phyloP scores from a whole-genome alignment of 1,140 invertebrate species.

The Sweltsa coloradensis region DNA sequence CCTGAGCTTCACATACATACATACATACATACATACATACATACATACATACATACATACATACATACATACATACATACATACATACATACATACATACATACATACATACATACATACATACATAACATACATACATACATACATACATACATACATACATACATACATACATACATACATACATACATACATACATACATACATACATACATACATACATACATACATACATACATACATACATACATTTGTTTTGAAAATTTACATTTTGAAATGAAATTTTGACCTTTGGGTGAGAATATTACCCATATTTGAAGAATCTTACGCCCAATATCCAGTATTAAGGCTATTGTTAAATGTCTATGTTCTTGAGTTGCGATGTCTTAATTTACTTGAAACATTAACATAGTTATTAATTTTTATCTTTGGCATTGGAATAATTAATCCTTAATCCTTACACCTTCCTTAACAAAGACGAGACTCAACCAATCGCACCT shows the following conservation, averaged over 20 bases:
- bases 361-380: no score
- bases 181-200: conserved; percentile 7
- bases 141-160: conserved; percentile 5
- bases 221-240: conserved; percentile 5
- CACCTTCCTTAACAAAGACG: no score
- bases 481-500: no score
- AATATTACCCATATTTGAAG: no score
- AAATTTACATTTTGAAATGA: no score
- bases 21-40: background rate
- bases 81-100: conserved; percentile 5
- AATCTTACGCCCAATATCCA: no score
- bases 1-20: conserved; percentile 3
- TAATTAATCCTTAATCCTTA: no score
- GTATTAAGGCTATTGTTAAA: no score
- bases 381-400: no score
- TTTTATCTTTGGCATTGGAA: no score
- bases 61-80: background rate
- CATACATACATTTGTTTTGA: conserved; percentile 2
- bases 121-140: background rate
- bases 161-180: conserved; percentile 7
- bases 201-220: conserved; percentile 7
- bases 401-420: no score
- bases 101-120: conserved; percentile 3
- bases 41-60: background rate
- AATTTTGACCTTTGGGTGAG: no score